Base-by-base conservation (phyloP, 1,140 invertebrate genomes). In the Eubasilissa regina region DNA sequence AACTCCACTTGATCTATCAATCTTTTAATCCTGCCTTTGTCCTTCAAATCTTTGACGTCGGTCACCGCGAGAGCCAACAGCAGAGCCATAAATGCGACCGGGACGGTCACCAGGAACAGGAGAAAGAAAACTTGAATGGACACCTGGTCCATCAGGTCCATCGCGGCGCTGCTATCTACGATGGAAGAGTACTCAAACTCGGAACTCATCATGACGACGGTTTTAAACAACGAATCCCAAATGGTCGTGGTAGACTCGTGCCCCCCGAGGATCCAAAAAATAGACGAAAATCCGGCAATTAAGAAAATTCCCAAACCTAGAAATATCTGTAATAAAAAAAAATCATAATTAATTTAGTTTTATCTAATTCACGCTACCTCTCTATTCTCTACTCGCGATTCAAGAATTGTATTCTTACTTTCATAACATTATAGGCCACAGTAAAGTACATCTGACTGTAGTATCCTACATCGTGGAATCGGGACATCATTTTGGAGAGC, bases 21-120 rank as follows among this genome's bases (percentile, higher is more conserved):
- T 75, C 89, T 85, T 56, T 85, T 83, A 12, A 89, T 88, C 77
- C 89, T 90, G 4, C 90, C 91, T 55, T 89, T 84, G 4, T 89
- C 87, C 84, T 91, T 87, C 66, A 92, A 85, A 77, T 89, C 89
- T 83, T 90, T 90, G 21, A 92, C 92, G 81, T 93, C 92, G 80
- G 90, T 93, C n/a, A n/a, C n/a, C n/a, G n/a, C n/a, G n/a, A n/a
- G n/a, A n/a, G n/a, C n/a, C n/a, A n/a, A n/a, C n/a, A n/a, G n/a
- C n/a, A n/a, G n/a, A n/a, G n/a, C n/a, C n/a, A n/a, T n/a, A n/a
- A n/a, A n/a, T n/a, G n/a, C n/a, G 93, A 92, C 45, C 51, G 91
- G 90, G 13, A 90, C 90, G n/a, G 92, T 83, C 47, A 93, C 87
- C 3, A 92, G 85, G 78, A 93, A 93, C 35, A 90, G 80, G 1